phyloP scores from a whole-genome alignment of 2,113 vertebrate species.

The Ancistrus triradiatus region DNA sequence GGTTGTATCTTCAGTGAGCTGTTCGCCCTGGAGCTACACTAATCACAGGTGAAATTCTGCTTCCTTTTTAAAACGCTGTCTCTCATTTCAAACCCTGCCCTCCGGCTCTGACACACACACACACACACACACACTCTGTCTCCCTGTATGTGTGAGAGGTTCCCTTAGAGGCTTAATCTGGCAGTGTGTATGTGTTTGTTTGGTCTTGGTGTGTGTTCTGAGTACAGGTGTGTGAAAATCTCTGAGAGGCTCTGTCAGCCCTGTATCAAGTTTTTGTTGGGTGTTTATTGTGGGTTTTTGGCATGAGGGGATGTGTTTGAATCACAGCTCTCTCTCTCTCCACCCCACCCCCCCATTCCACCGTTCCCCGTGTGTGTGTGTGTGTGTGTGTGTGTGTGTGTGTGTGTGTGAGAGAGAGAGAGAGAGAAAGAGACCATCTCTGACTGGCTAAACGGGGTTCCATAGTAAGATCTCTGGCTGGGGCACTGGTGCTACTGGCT shows the following conservation, averaged over 20 bases:
- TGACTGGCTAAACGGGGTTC: slow-evolving; percentile 40
- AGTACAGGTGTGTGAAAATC: slow-evolving; percentile 32
- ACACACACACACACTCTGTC: slow-evolving; percentile 18
- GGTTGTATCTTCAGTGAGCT: slow-evolving; percentile 43
- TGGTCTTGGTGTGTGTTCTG: slow-evolving; percentile 8
- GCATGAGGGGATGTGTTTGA: slow-evolving; percentile 13
- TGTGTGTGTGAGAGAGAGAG: slow-evolving; percentile 17
- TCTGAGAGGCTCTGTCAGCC: slow-evolving; percentile 5
- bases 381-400: slow-evolving; percentile 47
- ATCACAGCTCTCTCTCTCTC: no score
- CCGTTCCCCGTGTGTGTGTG: slow-evolving; percentile 15
- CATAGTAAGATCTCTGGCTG: no score
- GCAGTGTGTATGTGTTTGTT: background rate
- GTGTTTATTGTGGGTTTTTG: slow-evolving; percentile 31
- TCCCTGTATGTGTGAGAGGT: background rate
- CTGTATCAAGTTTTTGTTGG: slow-evolving; percentile 26
- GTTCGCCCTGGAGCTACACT: slow-evolving; percentile 48
- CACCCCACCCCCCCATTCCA: no score
- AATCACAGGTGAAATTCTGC: slow-evolving; percentile 54
- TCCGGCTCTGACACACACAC: slow-evolving; percentile 38
- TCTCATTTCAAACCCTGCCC: slow-evolving; percentile 53
- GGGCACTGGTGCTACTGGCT: no score
- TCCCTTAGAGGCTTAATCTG: slow-evolving; percentile 4
- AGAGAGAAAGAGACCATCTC: slow-evolving; percentile 32
- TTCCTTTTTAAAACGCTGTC: slow-evolving; percentile 47